Evolutionary conservation across 1,140 invertebrate genomes (phyloP).

Genomic region (Phthorimaea operculella): DNA sequence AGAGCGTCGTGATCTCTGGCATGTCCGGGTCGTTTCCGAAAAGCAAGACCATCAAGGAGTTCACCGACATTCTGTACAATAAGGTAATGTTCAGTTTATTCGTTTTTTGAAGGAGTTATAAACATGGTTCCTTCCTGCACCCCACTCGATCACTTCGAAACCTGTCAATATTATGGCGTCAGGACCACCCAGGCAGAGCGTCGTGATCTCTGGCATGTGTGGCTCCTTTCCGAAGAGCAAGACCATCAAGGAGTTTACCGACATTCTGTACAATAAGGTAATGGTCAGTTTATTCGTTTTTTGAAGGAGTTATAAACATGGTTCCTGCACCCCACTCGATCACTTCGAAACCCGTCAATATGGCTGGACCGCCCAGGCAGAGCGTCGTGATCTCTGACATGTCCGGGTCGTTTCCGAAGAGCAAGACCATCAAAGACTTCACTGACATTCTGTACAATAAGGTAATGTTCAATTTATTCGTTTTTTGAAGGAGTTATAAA

Average conservation of each 20-base stretch:
- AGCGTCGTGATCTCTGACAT: constrained; percentile 19
- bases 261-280: constrained; percentile 11
- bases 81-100: constrained; percentile 4
- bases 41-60: constrained; percentile 5
- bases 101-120: too few species aligned
- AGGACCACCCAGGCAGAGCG: too few species aligned
- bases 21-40: constrained; percentile 20
- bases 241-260: constrained; percentile 1
- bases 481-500: too few species aligned
- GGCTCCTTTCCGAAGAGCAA: constrained; percentile 16
- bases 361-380: too few species aligned
- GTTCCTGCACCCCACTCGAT: too few species aligned
- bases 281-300: too few species aligned
- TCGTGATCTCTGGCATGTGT: constrained; percentile 22
- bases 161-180: too few species aligned
- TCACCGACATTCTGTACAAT: constrained; percentile 6
- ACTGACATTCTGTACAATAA: constrained; percentile 9
- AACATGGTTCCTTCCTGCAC: too few species aligned
- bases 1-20: constrained; percentile 20
- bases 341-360: too few species aligned
- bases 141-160: too few species aligned
- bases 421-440: constrained; percentile 5
- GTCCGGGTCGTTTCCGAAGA: constrained; percentile 18
- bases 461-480: too few species aligned
- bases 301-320: too few species aligned